These are phyloP conservation scores for Diachrysia chrysitis DNA, from an alignment of 2,888 invertebrate species.

Conservation along the genomic window DNA sequence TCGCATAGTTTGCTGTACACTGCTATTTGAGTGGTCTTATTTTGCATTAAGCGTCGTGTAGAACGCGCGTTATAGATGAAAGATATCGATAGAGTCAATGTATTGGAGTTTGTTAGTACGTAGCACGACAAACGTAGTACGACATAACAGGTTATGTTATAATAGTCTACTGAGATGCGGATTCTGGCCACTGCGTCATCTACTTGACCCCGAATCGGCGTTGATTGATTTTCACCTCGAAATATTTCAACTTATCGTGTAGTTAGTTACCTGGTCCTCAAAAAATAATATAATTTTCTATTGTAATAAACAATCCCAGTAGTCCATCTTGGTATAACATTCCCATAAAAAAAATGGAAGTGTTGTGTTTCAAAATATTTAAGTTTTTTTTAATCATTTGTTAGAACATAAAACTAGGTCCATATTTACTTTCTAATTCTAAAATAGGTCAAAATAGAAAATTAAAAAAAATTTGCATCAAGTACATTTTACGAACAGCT, in stretches of 20 bases:
- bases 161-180: conserved; percentile 70
- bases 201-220: conserved; percentile 56
- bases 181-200: conserved; percentile 75
- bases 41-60: not conserved
- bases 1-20: conserved; percentile 28
- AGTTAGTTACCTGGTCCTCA: conserved; percentile 23
- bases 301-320: not conserved
- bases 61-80: conserved; percentile 39
- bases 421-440: not conserved
- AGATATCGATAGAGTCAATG: conserved; percentile 7
- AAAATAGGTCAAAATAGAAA: not conserved
- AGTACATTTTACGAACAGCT: not conserved
- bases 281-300: conserved; percentile 8
- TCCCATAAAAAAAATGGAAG: not conserved
- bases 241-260: conserved; percentile 39
- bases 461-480: not conserved
- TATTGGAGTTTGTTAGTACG: conserved; percentile 38
- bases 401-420: not conserved
- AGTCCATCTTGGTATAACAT: no score
- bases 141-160: conserved; percentile 66
- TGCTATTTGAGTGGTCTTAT: conserved; percentile 12
- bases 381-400: not conserved
- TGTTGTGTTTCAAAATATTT: not conserved
- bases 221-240: conserved; percentile 48
- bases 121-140: conserved; percentile 59